phyloP scores from a whole-genome alignment of 2,113 vertebrate genomes.

The Seriola dumerili region DNA sequence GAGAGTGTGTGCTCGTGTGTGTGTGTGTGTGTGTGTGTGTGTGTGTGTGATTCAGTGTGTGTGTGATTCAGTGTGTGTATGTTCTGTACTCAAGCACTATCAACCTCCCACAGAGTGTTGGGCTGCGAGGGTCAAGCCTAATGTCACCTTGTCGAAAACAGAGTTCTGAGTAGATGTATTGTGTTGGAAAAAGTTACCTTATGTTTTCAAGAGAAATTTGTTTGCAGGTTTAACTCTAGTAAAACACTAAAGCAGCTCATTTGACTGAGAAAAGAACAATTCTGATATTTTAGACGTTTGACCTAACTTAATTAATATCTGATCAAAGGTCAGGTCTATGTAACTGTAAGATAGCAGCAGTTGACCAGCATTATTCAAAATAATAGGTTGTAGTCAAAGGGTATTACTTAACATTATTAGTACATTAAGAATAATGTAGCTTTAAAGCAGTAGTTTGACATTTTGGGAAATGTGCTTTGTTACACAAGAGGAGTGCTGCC shows the following conservation, averaged over 20 bases:
- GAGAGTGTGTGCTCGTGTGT: conserved; percentile 8
- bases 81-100: conserved; percentile 38
- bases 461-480: too few relatives aligned
- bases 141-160: conserved; percentile 42
- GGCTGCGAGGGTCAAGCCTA: conserved; percentile 67
- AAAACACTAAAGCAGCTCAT: not conserved
- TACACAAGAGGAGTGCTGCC: too few relatives aligned
- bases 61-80: conserved; percentile 26
- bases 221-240: not conserved
- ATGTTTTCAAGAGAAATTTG: not conserved
- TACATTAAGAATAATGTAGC: too few relatives aligned
- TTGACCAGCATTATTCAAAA: not conserved
- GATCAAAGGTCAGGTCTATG: not conserved
- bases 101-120: conserved; percentile 45
- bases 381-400: not conserved
- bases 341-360: not conserved
- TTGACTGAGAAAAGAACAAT: not conserved
- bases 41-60: conserved; percentile 22
- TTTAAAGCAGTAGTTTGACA: too few relatives aligned
- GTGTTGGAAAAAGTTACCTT: not conserved
- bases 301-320: not conserved
- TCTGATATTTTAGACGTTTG: not conserved
- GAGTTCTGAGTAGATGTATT: conserved; percentile 23
- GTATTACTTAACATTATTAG: not conserved
- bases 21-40: conserved; percentile 22